Conservation (phyloP, 2,888 invertebrate genomes). For the Invenusta paracnida region DNA sequence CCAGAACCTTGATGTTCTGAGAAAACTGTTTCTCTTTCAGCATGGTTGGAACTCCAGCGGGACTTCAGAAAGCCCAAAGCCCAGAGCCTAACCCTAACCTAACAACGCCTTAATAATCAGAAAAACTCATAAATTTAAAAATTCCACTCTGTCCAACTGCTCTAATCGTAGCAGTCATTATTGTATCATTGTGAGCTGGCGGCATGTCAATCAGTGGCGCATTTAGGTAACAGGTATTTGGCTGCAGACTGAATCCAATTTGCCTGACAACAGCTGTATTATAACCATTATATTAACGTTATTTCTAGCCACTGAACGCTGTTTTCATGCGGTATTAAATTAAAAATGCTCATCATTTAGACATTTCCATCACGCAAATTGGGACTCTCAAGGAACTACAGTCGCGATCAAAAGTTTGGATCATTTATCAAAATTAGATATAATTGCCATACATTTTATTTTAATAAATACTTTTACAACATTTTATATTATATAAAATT, state of each 20-base stretch:
- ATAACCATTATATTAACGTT: not conserved
- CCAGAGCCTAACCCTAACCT: too few species aligned
- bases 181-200: not conserved
- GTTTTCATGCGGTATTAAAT: not conserved
- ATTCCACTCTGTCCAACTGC: too few species aligned
- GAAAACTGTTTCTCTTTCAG: constrained; percentile 49
- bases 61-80: not conserved
- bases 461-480: too few species aligned
- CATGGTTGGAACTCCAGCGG: constrained; percentile 46
- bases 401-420: too few species aligned
- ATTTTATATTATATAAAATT: too few species aligned
- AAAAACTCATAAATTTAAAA: too few species aligned
- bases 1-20: constrained; percentile 46
- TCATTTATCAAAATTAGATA: too few species aligned
- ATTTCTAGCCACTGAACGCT: not conserved
- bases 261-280: not conserved
- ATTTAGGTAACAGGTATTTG: not conserved
- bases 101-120: too few species aligned
- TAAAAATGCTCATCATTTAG: not conserved
- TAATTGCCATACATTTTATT: too few species aligned
- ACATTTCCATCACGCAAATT: not conserved
- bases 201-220: not conserved
- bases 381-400: not conserved
- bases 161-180: not conserved
- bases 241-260: not conserved